These are phyloP conservation scores for Sphaerophoria rueppellii DNA, from an alignment of 2,888 invertebrate genomes.

Conservation along the genomic window DNA sequence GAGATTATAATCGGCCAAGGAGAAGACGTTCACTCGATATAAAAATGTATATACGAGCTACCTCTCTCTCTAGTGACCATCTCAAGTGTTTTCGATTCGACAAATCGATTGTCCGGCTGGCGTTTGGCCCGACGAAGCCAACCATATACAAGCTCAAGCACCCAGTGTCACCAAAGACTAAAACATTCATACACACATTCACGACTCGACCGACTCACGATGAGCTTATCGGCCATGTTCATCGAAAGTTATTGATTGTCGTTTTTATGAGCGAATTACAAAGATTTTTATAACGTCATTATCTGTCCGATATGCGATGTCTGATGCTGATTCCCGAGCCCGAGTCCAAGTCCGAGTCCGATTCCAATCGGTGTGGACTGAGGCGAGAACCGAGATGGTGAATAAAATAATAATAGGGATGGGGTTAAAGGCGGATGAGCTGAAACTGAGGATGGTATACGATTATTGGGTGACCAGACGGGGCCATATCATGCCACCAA, in stretches of 20 bases:
- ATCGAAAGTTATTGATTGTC: constrained; percentile 74
- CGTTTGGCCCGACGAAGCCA: constrained; percentile 47
- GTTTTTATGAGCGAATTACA: constrained; percentile 74
- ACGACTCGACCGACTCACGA: constrained; percentile 39
- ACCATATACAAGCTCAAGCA: too few relatives aligned
- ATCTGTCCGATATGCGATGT: constrained; percentile 66
- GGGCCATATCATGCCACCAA: constrained; percentile 51
- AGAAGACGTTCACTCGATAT: constrained; percentile 32
- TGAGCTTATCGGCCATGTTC: constrained; percentile 72
- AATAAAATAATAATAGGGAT: constrained; percentile 55
- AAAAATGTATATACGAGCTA: neutral
- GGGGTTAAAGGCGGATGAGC: constrained; percentile 68
- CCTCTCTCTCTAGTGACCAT: constrained; percentile 21
- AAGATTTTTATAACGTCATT: constrained; percentile 74
- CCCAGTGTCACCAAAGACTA: constrained; percentile 21
- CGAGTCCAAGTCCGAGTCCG: neutral
- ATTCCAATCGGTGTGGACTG: constrained; percentile 12
- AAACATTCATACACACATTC: constrained; percentile 45
- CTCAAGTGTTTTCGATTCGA: constrained; percentile 70
- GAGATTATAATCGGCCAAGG: constrained; percentile 65
- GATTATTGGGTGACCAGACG: constrained; percentile 65
- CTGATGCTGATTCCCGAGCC: constrained; percentile 20
- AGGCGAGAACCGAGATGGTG: constrained; percentile 49
- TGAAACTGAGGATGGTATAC: constrained; percentile 56
- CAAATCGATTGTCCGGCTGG: constrained; percentile 68